Evolutionary conservation across 2,888 invertebrate species (phyloP).

Genomic region (Protodeltote pygarga): DNA sequence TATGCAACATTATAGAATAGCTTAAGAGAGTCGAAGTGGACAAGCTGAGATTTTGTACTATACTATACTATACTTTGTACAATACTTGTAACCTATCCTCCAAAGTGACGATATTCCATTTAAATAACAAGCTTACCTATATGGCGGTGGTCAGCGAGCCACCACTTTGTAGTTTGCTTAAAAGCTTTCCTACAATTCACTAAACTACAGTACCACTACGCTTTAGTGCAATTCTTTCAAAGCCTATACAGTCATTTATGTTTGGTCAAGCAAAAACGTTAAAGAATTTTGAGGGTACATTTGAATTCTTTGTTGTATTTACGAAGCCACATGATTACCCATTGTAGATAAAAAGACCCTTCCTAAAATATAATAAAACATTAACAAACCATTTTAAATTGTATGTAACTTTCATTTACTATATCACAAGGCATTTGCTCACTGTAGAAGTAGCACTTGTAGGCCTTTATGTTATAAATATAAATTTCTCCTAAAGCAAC

Average conservation of each 20-base stretch:
- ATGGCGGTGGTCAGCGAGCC: slow-evolving; percentile 47
- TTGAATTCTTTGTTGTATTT: slow-evolving; percentile 2
- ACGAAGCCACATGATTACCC: neutral
- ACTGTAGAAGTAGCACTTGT: too few species aligned
- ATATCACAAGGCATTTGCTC: too few species aligned
- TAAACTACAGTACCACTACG: slow-evolving; percentile 52
- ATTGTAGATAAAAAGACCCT: slow-evolving; percentile 2
- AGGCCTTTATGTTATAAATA: too few species aligned
- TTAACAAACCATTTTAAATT: slow-evolving; percentile 2
- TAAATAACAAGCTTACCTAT: slow-evolving; percentile 55
- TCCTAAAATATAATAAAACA: slow-evolving; percentile 7
- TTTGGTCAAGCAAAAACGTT: slow-evolving; percentile 10
- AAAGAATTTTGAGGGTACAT: slow-evolving; percentile 4
- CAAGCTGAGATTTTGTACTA: slow-evolving; percentile 40
- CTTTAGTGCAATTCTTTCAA: slow-evolving; percentile 39
- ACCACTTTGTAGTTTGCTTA: slow-evolving; percentile 57
- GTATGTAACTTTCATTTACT: slow-evolving; percentile 6
- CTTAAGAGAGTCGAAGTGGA: slow-evolving; percentile 40
- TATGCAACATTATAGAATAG: slow-evolving; percentile 52
- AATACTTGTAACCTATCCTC: slow-evolving; percentile 50
- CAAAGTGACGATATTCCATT: slow-evolving; percentile 54
- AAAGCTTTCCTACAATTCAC: slow-evolving; percentile 68
- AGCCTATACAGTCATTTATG: slow-evolving; percentile 24
- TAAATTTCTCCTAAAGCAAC: slow-evolving; percentile 9
- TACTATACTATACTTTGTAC: slow-evolving; percentile 51